Percentiles rank a stretch among this genome's conserved stretches.
phyloP scores from a whole-genome alignment of 1,140 invertebrate species.

The Protaetia brevitarsis region DNA sequence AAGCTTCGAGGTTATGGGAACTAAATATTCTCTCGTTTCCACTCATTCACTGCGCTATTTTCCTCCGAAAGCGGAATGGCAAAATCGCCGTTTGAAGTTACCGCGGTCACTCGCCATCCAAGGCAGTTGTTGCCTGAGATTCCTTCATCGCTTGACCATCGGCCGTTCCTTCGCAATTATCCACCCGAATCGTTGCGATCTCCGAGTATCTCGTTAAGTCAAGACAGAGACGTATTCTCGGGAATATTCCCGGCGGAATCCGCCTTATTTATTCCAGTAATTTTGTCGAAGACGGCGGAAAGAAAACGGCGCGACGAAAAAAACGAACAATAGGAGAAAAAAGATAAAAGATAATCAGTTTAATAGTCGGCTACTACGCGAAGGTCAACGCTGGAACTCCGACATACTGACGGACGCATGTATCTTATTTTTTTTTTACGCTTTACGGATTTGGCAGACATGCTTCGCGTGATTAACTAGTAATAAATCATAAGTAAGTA shows the following conservation, averaged over 20 bases:
- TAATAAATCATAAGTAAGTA: no score
- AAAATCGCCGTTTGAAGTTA: conserved; percentile 19
- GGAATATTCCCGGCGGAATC: conserved; percentile 18
- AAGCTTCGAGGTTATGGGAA: no score
- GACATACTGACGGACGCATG: no score
- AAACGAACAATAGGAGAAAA: neutral
- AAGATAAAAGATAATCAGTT: neutral
- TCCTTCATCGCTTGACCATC: conserved; percentile 13
- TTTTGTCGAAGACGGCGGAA: conserved; percentile 9
- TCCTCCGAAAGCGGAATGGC: no score
- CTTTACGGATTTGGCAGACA: no score
- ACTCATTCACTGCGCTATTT: no score
- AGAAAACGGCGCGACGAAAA: neutral
- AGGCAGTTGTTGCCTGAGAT: neutral
- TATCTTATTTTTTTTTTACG: no score
- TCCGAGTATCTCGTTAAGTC: conserved; percentile 3
- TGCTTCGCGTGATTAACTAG: no score
- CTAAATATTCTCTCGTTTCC: no score
- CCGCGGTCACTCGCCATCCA: conserved; percentile 21
- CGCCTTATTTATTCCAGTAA: conserved; percentile 17
- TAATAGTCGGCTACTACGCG: conserved; percentile 2
- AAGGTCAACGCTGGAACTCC: conserved; percentile 11
- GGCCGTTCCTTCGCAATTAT: conserved; percentile 1
- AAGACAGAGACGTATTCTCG: conserved; percentile 15
- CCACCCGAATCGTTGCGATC: conserved; percentile 2